phyloP scores from a whole-genome alignment of 2,888 invertebrate species.

The Drosophila paranaensis region DNA sequence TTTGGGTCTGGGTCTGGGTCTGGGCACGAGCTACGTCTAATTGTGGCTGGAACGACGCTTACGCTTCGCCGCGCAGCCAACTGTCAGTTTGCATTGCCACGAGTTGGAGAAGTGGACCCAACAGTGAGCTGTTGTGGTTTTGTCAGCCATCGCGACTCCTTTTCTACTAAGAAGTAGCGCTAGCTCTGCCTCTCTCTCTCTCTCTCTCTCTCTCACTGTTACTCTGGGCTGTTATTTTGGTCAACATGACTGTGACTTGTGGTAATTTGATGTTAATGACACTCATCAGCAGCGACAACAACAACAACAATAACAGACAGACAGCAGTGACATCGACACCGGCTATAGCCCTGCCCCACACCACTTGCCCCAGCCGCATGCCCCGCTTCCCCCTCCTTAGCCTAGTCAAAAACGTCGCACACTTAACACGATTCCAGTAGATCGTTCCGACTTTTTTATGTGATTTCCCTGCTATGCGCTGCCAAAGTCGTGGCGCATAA shows the following conservation, averaged over 20 bases:
- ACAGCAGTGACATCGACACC: constrained; percentile 64
- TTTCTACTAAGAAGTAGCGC: not conserved
- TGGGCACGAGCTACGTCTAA: constrained; percentile 10
- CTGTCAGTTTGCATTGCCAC: constrained; percentile 43
- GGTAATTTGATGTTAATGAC: constrained; percentile 83
- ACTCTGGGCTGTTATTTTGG: constrained; percentile 44
- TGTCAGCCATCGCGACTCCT: constrained; percentile 34
- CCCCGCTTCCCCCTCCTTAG: not conserved
- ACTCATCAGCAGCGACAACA: constrained; percentile 72
- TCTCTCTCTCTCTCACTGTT: constrained; percentile 8
- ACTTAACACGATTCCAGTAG: constrained; percentile 73
- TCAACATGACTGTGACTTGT: constrained; percentile 79
- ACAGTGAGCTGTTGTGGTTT: constrained; percentile 47
- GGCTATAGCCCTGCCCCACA: constrained; percentile 1
- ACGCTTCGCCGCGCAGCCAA: constrained; percentile 19
- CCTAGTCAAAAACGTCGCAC: constrained; percentile 32
- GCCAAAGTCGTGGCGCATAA: constrained; percentile 57
- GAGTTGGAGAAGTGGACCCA: constrained; percentile 27
- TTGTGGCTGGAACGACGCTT: constrained; percentile 12
- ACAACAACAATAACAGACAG: constrained; percentile 22
- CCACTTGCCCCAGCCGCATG: not conserved
- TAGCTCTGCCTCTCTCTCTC: no score
- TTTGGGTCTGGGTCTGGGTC: no score
- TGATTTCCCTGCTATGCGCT: constrained; percentile 21
- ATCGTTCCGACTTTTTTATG: constrained; percentile 71